phyloP scores from a whole-genome alignment of 2,113 vertebrate genomes.

The Oxygymnocypris stewartii region DNA sequence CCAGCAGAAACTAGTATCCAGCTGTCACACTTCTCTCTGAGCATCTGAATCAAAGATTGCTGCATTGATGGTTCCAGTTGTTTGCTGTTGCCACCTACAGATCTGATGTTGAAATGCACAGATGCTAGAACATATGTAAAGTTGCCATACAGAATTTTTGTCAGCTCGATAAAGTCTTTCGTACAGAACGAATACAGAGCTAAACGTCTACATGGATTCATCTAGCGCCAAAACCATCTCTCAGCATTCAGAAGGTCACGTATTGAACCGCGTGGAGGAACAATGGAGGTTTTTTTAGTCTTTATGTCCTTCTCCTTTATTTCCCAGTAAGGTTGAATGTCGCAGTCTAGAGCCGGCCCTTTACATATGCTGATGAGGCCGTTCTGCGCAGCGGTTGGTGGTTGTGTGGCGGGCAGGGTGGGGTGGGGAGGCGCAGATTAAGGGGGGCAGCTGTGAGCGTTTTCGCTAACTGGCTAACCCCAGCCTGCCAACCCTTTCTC shows the following conservation, averaged over 20 bases:
- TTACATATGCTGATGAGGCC: slow-evolving; percentile 77
- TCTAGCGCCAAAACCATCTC: not conserved
- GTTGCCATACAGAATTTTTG: not conserved
- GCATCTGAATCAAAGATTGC: not conserved
- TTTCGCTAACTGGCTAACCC: slow-evolving; percentile 64
- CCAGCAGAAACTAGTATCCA: not conserved
- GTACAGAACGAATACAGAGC: not conserved
- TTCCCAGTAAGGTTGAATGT: slow-evolving; percentile 71
- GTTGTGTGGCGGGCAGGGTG: slow-evolving; percentile 67
- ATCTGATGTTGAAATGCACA: not conserved
- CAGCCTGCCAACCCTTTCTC: slow-evolving; percentile 56
- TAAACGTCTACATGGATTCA: not conserved
- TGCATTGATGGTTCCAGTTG: not conserved
- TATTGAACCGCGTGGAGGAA: slow-evolving; percentile 56
- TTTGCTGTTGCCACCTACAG: not conserved
- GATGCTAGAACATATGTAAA: not conserved
- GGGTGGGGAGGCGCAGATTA: slow-evolving; percentile 58
- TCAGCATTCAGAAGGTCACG: slow-evolving; percentile 51
- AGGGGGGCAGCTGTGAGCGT: slow-evolving; percentile 71
- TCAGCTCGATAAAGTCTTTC: not conserved
- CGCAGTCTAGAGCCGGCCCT: slow-evolving; percentile 63
- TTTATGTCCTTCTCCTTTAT: slow-evolving; percentile 45
- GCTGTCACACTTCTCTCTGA: not conserved
- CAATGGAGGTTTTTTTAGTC: slow-evolving; percentile 49
- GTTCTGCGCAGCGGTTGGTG: not conserved